Percentiles rank a stretch among this genome's conserved stretches.
phyloP scores from a whole-genome alignment of 2,113 vertebrate genomes.

The Corythornis vintsioides region DNA sequence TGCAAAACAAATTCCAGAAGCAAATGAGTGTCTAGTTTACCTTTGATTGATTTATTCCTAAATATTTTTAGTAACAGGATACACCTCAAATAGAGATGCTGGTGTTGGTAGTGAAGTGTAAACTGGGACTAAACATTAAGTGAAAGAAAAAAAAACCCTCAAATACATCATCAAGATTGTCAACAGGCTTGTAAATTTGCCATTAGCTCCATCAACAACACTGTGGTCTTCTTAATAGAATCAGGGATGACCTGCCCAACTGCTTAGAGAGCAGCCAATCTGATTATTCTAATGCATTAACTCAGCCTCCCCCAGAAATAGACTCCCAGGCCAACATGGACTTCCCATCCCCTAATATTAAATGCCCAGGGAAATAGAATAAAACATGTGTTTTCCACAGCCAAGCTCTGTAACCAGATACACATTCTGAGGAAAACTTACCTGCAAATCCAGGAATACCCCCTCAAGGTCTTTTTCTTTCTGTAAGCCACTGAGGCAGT shows the following conservation, averaged over 20 bases:
- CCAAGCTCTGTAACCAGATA: background rate
- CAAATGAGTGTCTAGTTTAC: background rate
- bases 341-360: background rate
- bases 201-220: no score
- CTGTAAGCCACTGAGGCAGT: background rate
- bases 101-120: no score
- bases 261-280: no score
- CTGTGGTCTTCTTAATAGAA: no score
- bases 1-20: slow-evolving; percentile 70
- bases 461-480: background rate
- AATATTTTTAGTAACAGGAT: background rate
- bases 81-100: no score
- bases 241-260: no score
- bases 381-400: background rate
- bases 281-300: no score
- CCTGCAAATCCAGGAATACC: background rate
- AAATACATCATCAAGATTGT: no score
- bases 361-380: background rate
- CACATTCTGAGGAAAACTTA: background rate
- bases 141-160: no score
- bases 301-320: no score
- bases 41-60: background rate
- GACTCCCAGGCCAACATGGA: background rate
- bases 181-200: no score
- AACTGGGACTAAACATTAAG: no score